phyloP scores from a whole-genome alignment of 2,797 vertebrate genomes.

The Dendrocincla tyrannina region DNA sequence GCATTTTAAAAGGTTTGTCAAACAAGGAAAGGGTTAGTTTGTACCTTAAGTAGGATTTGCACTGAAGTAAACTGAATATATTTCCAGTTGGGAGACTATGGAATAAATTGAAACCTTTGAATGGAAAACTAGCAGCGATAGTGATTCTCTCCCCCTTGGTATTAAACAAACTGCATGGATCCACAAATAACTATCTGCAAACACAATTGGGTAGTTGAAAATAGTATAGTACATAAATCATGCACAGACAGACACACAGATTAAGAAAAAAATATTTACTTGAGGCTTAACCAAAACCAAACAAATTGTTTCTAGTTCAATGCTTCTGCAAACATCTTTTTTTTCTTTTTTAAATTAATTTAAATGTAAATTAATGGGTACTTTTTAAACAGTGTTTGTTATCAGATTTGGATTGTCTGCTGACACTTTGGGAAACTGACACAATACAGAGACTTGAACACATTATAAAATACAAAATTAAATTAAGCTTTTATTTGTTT shows the following conservation, averaged over 20 bases:
- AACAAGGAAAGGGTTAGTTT: neutral
- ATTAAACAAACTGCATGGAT: constrained; percentile 58
- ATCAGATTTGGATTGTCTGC: constrained; percentile 53
- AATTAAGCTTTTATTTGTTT: constrained; percentile 7
- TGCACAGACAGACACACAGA: constrained; percentile 62
- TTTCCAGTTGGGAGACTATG: constrained; percentile 18
- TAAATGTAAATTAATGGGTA: constrained; percentile 63
- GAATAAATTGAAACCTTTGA: constrained; percentile 29
- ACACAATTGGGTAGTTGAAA: constrained; percentile 60
- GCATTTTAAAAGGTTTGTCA: neutral
- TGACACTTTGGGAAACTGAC: neutral
- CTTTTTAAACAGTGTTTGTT: constrained; percentile 34
- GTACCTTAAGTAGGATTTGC: neutral
- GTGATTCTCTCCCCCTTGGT: constrained; percentile 41
- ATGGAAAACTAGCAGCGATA: constrained; percentile 48
- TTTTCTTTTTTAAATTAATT: constrained; percentile 23
- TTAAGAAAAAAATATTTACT: constrained; percentile 73
- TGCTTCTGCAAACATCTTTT: constrained; percentile 21
- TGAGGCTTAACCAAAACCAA: constrained; percentile 56
- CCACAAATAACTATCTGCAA: constrained; percentile 61
- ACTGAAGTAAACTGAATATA: constrained; percentile 10
- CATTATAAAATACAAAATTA: constrained; percentile 14
- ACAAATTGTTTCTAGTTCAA: constrained; percentile 67
- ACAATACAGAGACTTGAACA: neutral
- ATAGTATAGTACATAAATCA: constrained; percentile 66